Conservation (phyloP, 2,888 invertebrate genomes). For the Leptinotarsa tumamoca region DNA sequence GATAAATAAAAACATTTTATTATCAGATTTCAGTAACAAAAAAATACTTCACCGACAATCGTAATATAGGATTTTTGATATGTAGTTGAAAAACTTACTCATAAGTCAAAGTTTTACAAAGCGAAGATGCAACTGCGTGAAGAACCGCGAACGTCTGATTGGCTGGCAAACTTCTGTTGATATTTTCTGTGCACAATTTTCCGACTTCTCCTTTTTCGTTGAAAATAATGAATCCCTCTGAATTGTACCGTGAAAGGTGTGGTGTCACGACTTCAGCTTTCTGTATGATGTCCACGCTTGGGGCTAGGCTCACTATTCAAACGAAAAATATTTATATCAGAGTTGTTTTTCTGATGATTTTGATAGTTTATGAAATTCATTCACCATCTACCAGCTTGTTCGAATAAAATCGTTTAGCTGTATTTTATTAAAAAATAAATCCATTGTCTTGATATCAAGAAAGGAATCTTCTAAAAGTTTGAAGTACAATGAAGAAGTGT, state of each 20-base stretch:
- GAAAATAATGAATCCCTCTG: conserved; percentile 87
- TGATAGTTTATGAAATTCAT: not conserved
- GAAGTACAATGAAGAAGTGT: too few relatives aligned
- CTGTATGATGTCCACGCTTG: conserved; percentile 74
- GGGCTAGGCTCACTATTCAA: conserved; percentile 79
- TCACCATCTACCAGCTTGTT: too few relatives aligned
- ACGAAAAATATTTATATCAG: conserved; percentile 30
- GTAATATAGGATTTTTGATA: not conserved
- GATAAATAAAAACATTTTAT: too few relatives aligned
- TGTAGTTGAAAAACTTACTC: conserved; percentile 69
- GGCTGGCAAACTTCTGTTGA: conserved; percentile 73
- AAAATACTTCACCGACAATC: too few relatives aligned
- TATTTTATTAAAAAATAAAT: too few relatives aligned
- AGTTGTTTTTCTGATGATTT: not conserved
- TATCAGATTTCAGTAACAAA: too few relatives aligned
- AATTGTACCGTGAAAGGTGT: conserved; percentile 76
- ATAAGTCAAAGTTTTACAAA: conserved; percentile 82
- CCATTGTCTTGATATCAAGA: too few relatives aligned
- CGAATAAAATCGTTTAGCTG: too few relatives aligned
- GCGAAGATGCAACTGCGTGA: conserved; percentile 80
- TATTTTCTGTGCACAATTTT: conserved; percentile 84
- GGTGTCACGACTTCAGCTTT: conserved; percentile 76
- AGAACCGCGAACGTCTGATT: conserved; percentile 65
- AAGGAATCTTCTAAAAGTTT: too few relatives aligned
- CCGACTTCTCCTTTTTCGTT: conserved; percentile 85